Evolutionary conservation across 2,888 invertebrate species (phyloP).

Genomic region (Scrobipalpa costella): DNA sequence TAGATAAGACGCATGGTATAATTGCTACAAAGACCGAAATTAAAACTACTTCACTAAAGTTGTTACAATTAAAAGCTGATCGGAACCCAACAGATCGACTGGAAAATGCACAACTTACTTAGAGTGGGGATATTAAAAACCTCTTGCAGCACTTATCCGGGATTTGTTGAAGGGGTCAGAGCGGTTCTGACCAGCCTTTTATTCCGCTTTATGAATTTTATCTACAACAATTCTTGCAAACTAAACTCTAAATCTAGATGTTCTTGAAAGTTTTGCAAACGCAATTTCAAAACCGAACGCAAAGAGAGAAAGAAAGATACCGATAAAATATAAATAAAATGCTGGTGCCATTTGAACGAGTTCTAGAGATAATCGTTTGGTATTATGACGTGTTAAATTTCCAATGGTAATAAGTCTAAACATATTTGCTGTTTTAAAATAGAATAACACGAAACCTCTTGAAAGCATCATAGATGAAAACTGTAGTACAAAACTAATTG

Average conservation of each 20-base stretch:
- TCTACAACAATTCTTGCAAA: neutral
- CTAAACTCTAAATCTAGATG: neutral
- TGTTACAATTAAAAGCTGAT: too few relatives aligned
- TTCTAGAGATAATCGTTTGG: neutral
- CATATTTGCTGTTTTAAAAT: neutral
- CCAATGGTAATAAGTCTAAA: neutral
- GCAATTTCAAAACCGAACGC: neutral
- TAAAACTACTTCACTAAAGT: too few relatives aligned
- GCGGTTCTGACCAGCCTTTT: too few relatives aligned
- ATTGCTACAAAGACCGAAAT: too few relatives aligned
- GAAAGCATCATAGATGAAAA: neutral
- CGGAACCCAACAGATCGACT: too few relatives aligned
- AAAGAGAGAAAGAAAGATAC: neutral
- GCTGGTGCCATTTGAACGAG: neutral
- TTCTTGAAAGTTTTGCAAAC: neutral
- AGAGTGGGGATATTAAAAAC: too few relatives aligned
- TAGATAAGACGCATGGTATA: too few relatives aligned
- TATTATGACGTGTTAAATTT: neutral
- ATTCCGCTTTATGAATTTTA: too few relatives aligned
- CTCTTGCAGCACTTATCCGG: too few relatives aligned
- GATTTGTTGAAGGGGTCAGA: too few relatives aligned
- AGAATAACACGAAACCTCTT: neutral
- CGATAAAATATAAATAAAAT: constrained; percentile 7
- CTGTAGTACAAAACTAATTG: neutral
- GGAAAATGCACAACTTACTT: too few relatives aligned